Evolutionary conservation across 2,888 invertebrate genomes (phyloP).

Genomic region (Griposia aprilina): DNA sequence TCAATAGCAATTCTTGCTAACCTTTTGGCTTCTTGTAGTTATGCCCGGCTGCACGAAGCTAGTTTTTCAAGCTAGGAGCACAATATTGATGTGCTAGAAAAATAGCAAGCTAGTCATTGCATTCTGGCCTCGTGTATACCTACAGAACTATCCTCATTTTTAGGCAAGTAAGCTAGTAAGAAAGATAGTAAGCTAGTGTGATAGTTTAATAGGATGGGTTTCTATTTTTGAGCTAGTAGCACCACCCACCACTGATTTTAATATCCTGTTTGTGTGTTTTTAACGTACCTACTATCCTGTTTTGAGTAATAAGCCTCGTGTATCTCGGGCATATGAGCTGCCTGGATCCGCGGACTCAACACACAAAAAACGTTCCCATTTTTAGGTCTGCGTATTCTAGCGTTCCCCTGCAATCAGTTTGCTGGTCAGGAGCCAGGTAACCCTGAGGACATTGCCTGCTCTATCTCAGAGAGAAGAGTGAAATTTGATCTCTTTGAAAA

Average conservation of each 20-base stretch:
- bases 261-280: too few species aligned
- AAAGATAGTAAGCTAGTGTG: too few species aligned
- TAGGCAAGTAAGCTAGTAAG: not conserved
- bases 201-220: too few species aligned
- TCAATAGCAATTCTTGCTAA: not conserved
- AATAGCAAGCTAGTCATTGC: too few species aligned
- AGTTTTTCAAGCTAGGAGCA: too few species aligned
- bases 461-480: conserved; percentile 91
- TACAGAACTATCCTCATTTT: too few species aligned
- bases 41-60: too few species aligned
- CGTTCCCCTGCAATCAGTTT: conserved; percentile 97
- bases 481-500: conserved; percentile 93
- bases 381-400: conserved; percentile 94
- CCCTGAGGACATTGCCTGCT: conserved; percentile 92
- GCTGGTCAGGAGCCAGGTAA: conserved; percentile 93
- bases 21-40: not conserved
- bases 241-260: too few species aligned
- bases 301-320: not conserved
- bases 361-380: conserved; percentile 19
- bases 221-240: too few species aligned
- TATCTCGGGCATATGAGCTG: not conserved
- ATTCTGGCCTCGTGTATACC: too few species aligned
- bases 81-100: too few species aligned
- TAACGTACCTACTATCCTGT: not conserved
- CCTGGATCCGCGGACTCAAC: not conserved